phyloP scores from a whole-genome alignment of 1,140 invertebrate species.

The Antheraea pernyi region DNA sequence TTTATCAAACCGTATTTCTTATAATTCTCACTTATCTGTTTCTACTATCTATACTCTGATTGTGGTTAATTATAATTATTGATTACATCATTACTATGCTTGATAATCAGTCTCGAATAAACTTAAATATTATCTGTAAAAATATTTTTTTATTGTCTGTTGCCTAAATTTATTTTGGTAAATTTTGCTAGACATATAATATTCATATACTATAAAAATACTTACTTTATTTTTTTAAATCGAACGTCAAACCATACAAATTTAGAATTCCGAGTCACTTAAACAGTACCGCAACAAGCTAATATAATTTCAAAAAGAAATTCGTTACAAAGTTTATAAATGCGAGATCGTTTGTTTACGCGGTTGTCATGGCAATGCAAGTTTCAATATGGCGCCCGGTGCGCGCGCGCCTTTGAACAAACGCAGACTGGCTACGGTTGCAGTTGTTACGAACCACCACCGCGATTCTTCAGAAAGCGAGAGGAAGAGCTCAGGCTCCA shows the following conservation, averaged over 20 bases:
- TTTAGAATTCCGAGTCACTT: neutral
- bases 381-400: constrained; percentile 64
- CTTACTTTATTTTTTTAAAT: constrained; percentile 28
- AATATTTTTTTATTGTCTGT: no score
- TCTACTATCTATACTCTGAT: no score
- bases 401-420: constrained; percentile 61
- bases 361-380: constrained; percentile 71
- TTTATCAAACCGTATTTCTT: no score
- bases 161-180: no score
- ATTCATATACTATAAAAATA: neutral
- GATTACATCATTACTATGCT: neutral
- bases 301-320: neutral
- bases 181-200: no score
- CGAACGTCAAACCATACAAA: constrained; percentile 11
- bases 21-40: no score
- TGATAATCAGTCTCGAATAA: neutral
- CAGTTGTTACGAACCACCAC: constrained; percentile 56
- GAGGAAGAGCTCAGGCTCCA: constrained; percentile 66
- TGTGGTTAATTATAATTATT: neutral
- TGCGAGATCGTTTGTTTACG: constrained; percentile 42
- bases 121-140: no score
- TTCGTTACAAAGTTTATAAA: neutral
- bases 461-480: constrained; percentile 66
- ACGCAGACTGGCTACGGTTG: constrained; percentile 58
- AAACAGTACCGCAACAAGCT: neutral